Evolutionary conservation across 37 sponge, comb jelly and placozoan genomes (phyloP), one percentile per base, ranked within the genome.

Genomic region (Halichondria panicea): DNA sequence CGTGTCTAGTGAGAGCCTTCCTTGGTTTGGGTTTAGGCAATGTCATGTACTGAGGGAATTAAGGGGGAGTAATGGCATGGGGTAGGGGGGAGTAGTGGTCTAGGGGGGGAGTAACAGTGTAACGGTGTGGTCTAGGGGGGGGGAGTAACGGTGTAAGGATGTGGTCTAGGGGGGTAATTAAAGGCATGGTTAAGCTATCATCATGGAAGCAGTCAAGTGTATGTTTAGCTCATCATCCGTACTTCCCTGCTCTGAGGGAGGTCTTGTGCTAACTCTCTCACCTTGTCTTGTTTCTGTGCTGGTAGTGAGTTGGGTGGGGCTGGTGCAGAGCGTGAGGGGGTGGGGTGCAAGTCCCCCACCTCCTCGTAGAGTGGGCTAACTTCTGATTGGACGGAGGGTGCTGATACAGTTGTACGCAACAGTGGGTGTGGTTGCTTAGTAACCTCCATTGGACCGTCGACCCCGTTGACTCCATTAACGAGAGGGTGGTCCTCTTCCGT

Each of bases 241-340:
- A 67, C 44, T 4, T 67, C n/a, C 68, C 19, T 63, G 36, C 11
- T 63, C 34, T 33, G 65, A 19, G 32, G 15, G n/a, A 18, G 24
- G 30, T 43, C 41, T n/a, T n/a, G n/a, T n/a, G n/a, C n/a, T n/a
- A n/a, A n/a, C n/a, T n/a, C n/a, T n/a, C n/a, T n/a, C n/a, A n/a
- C n/a, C n/a, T n/a, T n/a, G n/a, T n/a, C n/a, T n/a, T n/a, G n/a
- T n/a, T n/a, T n/a, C n/a, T n/a, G n/a, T n/a, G n/a, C n/a, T n/a
- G n/a, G n/a, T n/a, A n/a, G n/a, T n/a, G 73, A 36, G 33, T 22
- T 72, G 41, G 73, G 73, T 33, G 73, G 73, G 57, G 73, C 73
- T 55, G 58, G 56, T 24, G 56, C 58, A 15, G 73, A 72, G 1
- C 58, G 56, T 19, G 41, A 36, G 22, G 73, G 73, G 13, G 39